Percentiles rank a stretch among this genome's conserved stretches.
Evolutionary conservation across 1,140 invertebrate genomes (phyloP).

Genomic region (Psilanteris sp.): DNA sequence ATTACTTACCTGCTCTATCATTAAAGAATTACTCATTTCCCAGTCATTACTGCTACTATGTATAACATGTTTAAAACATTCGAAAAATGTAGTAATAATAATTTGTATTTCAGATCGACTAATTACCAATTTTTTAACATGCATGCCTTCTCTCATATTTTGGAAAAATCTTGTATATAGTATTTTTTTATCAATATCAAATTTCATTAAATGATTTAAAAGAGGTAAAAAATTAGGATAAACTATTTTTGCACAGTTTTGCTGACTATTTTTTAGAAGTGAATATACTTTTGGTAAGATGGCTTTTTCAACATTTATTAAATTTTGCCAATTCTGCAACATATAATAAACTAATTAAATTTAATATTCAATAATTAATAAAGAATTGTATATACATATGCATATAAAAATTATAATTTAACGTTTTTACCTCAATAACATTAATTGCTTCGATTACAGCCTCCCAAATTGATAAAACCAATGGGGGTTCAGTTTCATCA

Average conservation of each 20-base stretch:
- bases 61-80: constrained; percentile 85
- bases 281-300: constrained; percentile 86
- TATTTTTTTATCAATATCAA: constrained; percentile 79
- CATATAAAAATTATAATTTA: neutral
- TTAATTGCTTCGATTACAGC: constrained; percentile 82
- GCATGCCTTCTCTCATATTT: constrained; percentile 83
- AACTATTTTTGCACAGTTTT: constrained; percentile 85
- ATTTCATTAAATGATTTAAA: constrained; percentile 84
- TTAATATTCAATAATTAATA: too few species aligned
- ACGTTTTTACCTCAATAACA: constrained; percentile 80
- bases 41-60: constrained; percentile 74
- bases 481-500: constrained; percentile 85
- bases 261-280: constrained; percentile 84
- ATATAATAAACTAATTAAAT: too few species aligned
- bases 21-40: constrained; percentile 72
- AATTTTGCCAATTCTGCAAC: constrained; percentile 84
- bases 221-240: constrained; percentile 88
- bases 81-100: constrained; percentile 83
- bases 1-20: constrained; percentile 71
- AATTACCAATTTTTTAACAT: constrained; percentile 76
- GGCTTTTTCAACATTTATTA: constrained; percentile 85
- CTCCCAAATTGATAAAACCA: constrained; percentile 87
- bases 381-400: too few species aligned
- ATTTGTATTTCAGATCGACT: constrained; percentile 83
- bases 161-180: constrained; percentile 86